Evolutionary conservation across 2,888 invertebrate genomes (phyloP).

Genomic region (Nebria salina): DNA sequence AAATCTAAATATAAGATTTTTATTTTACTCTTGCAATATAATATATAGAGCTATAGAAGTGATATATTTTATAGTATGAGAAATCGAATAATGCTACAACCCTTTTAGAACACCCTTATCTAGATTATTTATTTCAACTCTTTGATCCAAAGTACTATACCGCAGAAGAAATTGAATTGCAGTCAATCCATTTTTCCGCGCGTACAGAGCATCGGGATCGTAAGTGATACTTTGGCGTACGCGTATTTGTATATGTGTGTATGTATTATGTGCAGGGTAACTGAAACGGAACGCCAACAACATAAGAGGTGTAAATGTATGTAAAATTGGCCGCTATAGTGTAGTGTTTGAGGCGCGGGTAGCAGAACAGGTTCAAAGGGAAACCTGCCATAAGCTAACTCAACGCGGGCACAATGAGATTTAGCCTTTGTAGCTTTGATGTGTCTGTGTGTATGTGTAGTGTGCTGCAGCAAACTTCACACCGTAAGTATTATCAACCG

Average conservation of each 20-base stretch:
- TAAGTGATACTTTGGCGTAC: neutral
- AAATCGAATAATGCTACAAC: neutral
- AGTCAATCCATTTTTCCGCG: neutral
- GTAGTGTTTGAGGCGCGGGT: neutral
- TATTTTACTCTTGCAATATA: neutral
- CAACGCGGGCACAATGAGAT: slow-evolving; percentile 21
- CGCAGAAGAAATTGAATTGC: neutral
- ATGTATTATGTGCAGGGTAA: neutral
- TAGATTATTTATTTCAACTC: neutral
- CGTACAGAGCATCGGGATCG: neutral
- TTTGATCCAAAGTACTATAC: neutral
- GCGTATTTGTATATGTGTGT: neutral
- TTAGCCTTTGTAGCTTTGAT: slow-evolving; percentile 34
- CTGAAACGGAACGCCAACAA: slow-evolving; percentile 5
- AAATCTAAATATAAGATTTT: too few species aligned
- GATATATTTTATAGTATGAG: neutral
- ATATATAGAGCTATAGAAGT: neutral
- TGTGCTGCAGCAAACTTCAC: slow-evolving; percentile 19
- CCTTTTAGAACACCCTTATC: neutral
- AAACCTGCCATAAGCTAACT: slow-evolving; percentile 19
- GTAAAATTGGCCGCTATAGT: slow-evolving; percentile 22
- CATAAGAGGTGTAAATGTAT: slow-evolving; percentile 30
- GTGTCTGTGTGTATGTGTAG: slow-evolving; percentile 10
- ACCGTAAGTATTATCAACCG: slow-evolving; percentile 22
- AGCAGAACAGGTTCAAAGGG: slow-evolving; percentile 17